Conservation (phyloP, 2,888 invertebrate genomes). For the Dyspetes luteomarginatus region DNA sequence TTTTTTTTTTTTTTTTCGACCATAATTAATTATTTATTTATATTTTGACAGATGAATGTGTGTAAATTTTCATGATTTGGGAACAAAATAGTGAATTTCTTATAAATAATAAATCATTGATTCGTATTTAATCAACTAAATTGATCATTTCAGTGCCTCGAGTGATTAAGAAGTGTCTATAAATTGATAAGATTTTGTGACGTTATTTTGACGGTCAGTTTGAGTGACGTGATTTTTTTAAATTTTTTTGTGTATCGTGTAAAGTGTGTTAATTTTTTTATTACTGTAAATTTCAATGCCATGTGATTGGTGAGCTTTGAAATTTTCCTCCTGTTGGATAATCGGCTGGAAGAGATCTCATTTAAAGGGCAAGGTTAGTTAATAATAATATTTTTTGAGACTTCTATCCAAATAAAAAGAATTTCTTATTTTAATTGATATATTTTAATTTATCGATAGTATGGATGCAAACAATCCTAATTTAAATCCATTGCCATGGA, state of each 20-base stretch:
- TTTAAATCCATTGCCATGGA: too few species aligned
- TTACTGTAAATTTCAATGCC: not conserved
- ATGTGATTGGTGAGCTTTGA: not conserved
- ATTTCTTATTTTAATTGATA: too few species aligned
- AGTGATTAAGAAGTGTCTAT: not conserved
- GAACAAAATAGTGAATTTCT: not conserved
- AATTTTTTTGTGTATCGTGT: not conserved
- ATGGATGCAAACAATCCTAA: not conserved
- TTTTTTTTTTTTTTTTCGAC: too few species aligned
- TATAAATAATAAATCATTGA: not conserved
- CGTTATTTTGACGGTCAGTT: not conserved
- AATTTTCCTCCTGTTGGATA: slow-evolving; percentile 14
- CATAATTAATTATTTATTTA: not conserved
- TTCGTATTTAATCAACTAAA: not conserved
- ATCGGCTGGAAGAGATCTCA: not conserved
- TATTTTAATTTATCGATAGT: too few species aligned
- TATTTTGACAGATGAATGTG: too few species aligned
- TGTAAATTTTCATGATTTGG: not conserved
- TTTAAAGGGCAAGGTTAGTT: slow-evolving; percentile 28
- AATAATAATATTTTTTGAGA: not conserved
- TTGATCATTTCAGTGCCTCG: not conserved
- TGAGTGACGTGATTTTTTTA: not conserved
- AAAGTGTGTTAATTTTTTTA: not conserved
- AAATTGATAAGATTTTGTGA: not conserved
- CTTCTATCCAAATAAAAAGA: not conserved